Conservation (phyloP, 37 sponge, comb jelly and placozoan genomes). For the Axinella damicornis region DNA sequence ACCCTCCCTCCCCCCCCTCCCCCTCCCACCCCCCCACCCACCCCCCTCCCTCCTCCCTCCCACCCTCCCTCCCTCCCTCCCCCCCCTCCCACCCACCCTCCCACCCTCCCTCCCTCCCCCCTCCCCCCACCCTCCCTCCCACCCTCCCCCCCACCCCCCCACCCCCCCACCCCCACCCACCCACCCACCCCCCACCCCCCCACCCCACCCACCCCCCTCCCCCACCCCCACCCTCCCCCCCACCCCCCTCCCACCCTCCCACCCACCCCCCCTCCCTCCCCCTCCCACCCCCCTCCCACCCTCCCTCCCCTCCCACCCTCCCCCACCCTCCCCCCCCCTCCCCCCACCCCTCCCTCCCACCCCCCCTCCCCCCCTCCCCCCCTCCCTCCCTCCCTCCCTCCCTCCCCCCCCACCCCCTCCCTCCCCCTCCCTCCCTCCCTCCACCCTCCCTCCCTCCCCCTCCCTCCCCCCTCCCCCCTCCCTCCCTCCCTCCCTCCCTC, state of each 20-base stretch:
- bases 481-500: neutral
- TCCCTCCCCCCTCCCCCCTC: neutral
- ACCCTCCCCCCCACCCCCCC: too few species aligned
- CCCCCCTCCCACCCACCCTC: neutral
- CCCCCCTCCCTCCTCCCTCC: neutral
- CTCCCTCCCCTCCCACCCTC: neutral
- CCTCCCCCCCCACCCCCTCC: neutral
- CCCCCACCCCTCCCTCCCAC: neutral
- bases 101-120: neutral
- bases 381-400: neutral
- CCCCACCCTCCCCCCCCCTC: neutral
- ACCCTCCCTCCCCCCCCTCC: neutral
- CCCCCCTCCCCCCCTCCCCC: neutral
- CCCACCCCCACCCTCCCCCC: too few species aligned
- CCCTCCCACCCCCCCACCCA: neutral
- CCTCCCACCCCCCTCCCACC: neutral
- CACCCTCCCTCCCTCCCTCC: neutral
- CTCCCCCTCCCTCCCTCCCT: too few species aligned
- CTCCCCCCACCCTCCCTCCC: neutral
- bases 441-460: neutral
- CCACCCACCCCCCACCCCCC: too few species aligned
- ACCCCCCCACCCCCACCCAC: too few species aligned
- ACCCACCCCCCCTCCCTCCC: too few species aligned
- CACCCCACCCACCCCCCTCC: too few species aligned
- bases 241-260: too few species aligned